phyloP scores from a whole-genome alignment of 2,113 vertebrate species.

The Malurus alboscapulatus region DNA sequence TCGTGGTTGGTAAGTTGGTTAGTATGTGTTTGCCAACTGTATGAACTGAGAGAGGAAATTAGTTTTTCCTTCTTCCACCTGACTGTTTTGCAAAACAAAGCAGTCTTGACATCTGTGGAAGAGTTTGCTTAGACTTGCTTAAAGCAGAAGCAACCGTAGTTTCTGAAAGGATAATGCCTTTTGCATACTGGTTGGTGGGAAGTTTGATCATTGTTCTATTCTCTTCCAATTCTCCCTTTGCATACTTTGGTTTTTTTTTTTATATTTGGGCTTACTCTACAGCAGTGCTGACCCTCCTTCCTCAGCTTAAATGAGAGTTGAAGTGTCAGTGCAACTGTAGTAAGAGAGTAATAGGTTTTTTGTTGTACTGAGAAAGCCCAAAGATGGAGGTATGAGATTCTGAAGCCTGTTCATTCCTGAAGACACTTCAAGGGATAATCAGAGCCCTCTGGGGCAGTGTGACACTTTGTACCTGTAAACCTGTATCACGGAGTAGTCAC shows the following conservation, averaged over 20 bases:
- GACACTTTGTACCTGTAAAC: background rate
- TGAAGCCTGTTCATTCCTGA: background rate
- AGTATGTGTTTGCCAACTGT: background rate
- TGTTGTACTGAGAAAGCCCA: background rate
- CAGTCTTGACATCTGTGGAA: background rate
- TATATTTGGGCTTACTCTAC: background rate
- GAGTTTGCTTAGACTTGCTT: background rate
- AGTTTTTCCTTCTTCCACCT: background rate
- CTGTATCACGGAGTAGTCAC: background rate
- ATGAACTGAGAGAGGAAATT: conserved; percentile 3
- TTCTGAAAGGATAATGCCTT: background rate
- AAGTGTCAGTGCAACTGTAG: background rate
- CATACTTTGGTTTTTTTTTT: background rate
- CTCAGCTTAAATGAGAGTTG: background rate
- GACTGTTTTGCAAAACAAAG: conserved; percentile 28
- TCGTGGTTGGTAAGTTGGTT: conserved; percentile 92
- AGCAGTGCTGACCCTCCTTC: background rate
- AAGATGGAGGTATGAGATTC: background rate
- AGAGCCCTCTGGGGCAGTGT: background rate
- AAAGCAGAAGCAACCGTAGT: background rate
- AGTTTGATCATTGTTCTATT: background rate
- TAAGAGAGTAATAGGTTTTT: background rate
- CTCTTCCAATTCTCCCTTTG: background rate
- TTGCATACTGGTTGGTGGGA: background rate
- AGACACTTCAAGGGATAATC: background rate